Percentiles rank a stretch among this genome's conserved stretches.
Conservation (phyloP, 2,888 invertebrate genomes). For the Atethmia centrago region DNA sequence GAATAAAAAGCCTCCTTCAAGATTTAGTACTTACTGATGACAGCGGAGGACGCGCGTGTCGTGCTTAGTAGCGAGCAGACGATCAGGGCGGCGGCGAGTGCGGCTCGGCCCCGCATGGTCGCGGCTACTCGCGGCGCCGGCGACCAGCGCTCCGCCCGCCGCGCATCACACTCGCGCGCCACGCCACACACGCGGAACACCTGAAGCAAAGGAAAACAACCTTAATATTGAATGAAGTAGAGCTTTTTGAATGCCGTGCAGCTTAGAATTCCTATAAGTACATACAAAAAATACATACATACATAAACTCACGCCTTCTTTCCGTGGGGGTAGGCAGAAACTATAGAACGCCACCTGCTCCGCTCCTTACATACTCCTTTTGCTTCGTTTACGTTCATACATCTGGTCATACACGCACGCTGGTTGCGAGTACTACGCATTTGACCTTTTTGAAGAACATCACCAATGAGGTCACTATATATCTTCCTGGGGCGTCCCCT, state of each 20-base stretch:
- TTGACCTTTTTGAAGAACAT: too few relatives aligned
- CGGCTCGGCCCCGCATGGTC: slow-evolving; percentile 85
- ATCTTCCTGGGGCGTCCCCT: too few relatives aligned
- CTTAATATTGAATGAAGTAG: neutral
- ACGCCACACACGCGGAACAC: slow-evolving; percentile 84
- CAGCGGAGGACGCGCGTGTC: slow-evolving; percentile 76
- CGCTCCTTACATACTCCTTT: too few relatives aligned
- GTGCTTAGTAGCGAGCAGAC: slow-evolving; percentile 79
- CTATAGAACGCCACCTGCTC: too few relatives aligned
- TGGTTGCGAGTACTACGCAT: too few relatives aligned
- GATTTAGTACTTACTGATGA: slow-evolving; percentile 79
- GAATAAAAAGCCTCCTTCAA: neutral
- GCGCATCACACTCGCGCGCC: slow-evolving; percentile 88
- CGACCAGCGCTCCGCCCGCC: slow-evolving; percentile 85
- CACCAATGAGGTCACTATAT: too few relatives aligned
- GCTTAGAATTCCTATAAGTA: neutral
- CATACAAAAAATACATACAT: neutral
- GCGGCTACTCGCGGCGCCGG: slow-evolving; percentile 87
- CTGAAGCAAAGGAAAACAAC: slow-evolving; percentile 69
- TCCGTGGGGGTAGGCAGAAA: too few relatives aligned
- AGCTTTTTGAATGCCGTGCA: neutral
- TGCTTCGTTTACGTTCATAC: too few relatives aligned
- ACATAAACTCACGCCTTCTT: too few relatives aligned
- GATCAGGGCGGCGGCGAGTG: slow-evolving; percentile 75
- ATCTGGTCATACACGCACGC: too few relatives aligned